A percentile compares a stretch with the other conserved stretches of the same genome.
These are phyloP conservation scores for Athene cunicularia DNA, from an alignment of 2,113 vertebrate species.

Conservation along the genomic window DNA sequence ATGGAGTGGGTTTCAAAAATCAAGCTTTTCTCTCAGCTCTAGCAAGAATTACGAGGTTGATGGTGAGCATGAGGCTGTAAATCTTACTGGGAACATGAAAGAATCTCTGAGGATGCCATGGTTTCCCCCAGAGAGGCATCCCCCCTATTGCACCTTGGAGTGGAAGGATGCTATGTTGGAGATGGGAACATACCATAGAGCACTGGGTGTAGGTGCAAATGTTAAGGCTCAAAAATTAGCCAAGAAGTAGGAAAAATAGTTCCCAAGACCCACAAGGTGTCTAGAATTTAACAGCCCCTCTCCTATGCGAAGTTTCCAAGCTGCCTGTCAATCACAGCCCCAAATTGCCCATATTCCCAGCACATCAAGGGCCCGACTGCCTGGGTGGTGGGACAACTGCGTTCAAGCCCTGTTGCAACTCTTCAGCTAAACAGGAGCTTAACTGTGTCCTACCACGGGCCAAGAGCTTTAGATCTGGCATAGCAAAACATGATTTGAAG, in stretches of 20 bases:
- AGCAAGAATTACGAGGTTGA: neutral
- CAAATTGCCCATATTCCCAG: fast-evolving
- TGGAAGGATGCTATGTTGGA: neutral
- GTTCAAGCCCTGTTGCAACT: neutral
- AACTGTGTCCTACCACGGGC: neutral
- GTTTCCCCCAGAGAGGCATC: neutral
- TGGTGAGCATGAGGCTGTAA: neutral
- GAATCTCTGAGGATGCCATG: neutral
- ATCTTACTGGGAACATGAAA: fast-evolving
- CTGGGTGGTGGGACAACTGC: neutral
- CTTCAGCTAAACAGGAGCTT: slow-evolving; percentile 30
- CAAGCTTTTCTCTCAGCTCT: neutral
- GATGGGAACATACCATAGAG: fast-evolving
- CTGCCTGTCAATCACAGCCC: neutral
- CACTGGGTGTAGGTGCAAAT: neutral
- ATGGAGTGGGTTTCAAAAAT: neutral
- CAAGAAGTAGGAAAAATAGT: neutral
- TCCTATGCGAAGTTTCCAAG: neutral
- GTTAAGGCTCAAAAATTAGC: neutral
- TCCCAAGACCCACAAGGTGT: fast-evolving
- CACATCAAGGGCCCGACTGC: fast-evolving
- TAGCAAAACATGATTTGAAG: neutral
- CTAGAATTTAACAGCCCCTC: neutral
- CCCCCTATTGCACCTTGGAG: neutral
- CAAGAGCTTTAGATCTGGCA: slow-evolving; percentile 35